Base-by-base conservation (phyloP, 2,888 invertebrate species). In the Calameuta pallipes region DNA sequence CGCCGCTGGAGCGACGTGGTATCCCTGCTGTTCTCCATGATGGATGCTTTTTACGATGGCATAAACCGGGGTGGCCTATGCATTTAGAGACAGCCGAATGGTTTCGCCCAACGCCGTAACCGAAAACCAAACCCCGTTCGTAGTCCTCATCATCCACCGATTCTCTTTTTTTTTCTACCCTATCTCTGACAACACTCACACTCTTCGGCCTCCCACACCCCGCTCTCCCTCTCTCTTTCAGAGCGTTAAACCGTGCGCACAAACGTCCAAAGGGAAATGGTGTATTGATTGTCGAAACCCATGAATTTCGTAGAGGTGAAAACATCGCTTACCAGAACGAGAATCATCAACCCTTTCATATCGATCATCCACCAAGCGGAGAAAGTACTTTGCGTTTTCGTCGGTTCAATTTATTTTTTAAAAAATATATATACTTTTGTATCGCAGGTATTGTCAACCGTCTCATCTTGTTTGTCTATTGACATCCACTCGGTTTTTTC, bases 31-130 rank as follows among this genome's bases (percentile, higher is more conserved):
- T 76, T 79, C 75, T 81, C 77, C 80, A 79, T 83, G 81, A 85
- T 84, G 79, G 81, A 80, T 82, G 81, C 74, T 75, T 85, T 85
- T 87, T 85, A 86, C 77, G 84, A 84, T 78, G 80, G 74, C 80
- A 82, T 84, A 84, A 85, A 87, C 80, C 78, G 15, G 71, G 13
- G 71, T 33, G 15, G 71, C 31, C 71, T 71, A 71, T 71, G 71
- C 71, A 71, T 71, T 71, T 71, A 31, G 71, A 15, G 71, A 9
- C 71, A 56, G 56, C 23, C 56, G 56, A 56, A 23, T 6, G 56
- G 56, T 23, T 56, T 9, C 56, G 56, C 9, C 56, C 9, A 6
- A 56, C 23, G 9, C 56, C 23, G 56, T 56, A 23, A 56, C 23
- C 56, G 9, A 56, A 56, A 56, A 56, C 56, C 56, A 56, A 56